Percentiles rank a stretch among this genome's conserved stretches.
Conservation (phyloP, 2,797 vertebrate genomes). For the Rhabdophis nuchalis region DNA sequence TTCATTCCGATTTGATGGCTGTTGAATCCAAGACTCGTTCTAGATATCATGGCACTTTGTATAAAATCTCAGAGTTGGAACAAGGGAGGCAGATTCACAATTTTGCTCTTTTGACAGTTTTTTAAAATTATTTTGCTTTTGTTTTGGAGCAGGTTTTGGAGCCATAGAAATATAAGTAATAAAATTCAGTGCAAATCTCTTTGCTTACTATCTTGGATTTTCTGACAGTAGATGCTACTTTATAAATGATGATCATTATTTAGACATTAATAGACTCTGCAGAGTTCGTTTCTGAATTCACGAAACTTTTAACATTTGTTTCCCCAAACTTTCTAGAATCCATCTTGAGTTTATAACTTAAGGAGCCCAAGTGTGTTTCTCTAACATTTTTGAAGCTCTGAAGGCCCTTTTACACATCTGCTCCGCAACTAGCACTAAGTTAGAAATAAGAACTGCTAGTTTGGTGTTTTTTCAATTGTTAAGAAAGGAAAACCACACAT, state of each 20-base stretch:
- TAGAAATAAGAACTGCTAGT: not conserved
- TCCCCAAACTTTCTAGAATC: not conserved
- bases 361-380: not conserved
- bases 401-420: not conserved
- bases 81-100: not conserved
- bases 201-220: conserved; percentile 27
- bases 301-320: not conserved
- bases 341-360: not conserved
- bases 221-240: conserved; percentile 27
- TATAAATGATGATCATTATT: not conserved
- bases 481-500: not conserved
- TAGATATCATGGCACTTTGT: not conserved
- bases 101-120: not conserved
- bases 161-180: not conserved
- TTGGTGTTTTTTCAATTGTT: not conserved
- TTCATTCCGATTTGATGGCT: not conserved
- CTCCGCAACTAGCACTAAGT: not conserved
- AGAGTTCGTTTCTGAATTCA: not conserved
- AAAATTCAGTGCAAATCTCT: not conserved
- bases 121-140: not conserved
- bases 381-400: not conserved
- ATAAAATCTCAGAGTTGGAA: not conserved
- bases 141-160: not conserved
- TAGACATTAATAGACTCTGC: not conserved
- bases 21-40: not conserved